phyloP scores from a whole-genome alignment of 2,113 vertebrate genomes.

The Odontesthes bonariensis region DNA sequence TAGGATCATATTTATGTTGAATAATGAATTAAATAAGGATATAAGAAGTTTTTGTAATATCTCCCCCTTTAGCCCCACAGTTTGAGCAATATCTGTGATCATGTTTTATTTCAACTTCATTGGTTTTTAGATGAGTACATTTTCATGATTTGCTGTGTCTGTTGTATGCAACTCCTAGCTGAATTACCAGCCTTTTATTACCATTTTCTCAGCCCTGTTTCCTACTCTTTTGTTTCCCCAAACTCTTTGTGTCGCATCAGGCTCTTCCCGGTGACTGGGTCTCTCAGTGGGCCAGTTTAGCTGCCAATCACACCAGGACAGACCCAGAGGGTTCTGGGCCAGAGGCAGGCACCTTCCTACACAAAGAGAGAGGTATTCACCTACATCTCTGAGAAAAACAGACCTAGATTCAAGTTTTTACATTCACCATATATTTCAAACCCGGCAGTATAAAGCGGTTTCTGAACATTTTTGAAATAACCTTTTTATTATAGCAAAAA shows the following conservation, averaged over 20 bases:
- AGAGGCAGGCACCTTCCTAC: constrained; percentile 83
- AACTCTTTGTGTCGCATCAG: constrained; percentile 54
- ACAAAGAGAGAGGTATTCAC: constrained; percentile 89
- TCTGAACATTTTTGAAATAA: background rate
- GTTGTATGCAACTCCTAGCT: background rate
- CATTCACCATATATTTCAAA: background rate
- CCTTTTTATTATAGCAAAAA: background rate
- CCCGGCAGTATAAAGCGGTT: background rate
- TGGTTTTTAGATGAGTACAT: background rate
- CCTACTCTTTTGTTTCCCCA: constrained; percentile 8
- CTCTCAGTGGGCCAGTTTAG: constrained; percentile 96
- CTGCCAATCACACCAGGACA: constrained; percentile 93
- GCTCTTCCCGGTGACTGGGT: constrained; percentile 88
- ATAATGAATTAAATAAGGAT: background rate
- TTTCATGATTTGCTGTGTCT: background rate
- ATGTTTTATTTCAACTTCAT: background rate
- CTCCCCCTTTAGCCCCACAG: background rate
- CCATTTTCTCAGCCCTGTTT: constrained; percentile 1
- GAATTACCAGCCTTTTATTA: constrained; percentile 9
- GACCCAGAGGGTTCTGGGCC: constrained; percentile 90
- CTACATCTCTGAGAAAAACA: constrained; percentile 3
- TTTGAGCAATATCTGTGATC: background rate
- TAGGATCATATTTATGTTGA: background rate
- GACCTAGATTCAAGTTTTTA: too few relatives aligned
- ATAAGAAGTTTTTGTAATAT: background rate